phyloP scores from a whole-genome alignment of 1,140 invertebrate genomes.

The Pollicipes pollicipes region DNA sequence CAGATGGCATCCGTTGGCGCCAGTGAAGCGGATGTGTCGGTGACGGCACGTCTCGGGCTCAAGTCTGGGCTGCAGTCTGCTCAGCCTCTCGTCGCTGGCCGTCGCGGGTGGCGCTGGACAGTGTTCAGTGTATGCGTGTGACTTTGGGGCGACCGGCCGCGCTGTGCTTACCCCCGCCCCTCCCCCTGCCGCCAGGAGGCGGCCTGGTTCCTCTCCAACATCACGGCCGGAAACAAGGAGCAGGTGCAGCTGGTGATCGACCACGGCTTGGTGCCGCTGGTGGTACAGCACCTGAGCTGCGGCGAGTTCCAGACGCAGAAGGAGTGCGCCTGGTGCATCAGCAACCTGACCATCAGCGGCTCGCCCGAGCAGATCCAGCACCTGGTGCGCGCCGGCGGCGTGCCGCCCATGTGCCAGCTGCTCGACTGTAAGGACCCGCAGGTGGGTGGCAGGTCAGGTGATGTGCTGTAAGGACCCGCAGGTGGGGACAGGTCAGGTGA shows the following conservation, averaged over 20 bases:
- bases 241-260: slow-evolving; percentile 97
- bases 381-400: slow-evolving; percentile 72
- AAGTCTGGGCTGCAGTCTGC: too few species aligned
- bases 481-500: too few species aligned
- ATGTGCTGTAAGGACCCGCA: slow-evolving; percentile 82
- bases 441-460: too few species aligned
- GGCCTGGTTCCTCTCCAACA: slow-evolving; percentile 97
- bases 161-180: too few species aligned
- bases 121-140: too few species aligned
- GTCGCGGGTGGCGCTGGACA: too few species aligned
- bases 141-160: too few species aligned
- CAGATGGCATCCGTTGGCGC: too few species aligned
- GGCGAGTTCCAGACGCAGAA: slow-evolving; percentile 98
- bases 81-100: too few species aligned
- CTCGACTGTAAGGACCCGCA: slow-evolving; percentile 77
- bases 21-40: too few species aligned
- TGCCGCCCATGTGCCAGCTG: slow-evolving; percentile 75
- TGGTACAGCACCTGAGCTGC: slow-evolving; percentile 76
- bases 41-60: too few species aligned
- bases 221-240: slow-evolving; percentile 90
- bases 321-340: slow-evolving; percentile 97
- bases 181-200: slow-evolving; percentile 54
- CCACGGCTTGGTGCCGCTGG: slow-evolving; percentile 77
- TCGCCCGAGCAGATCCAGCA: slow-evolving; percentile 61
- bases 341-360: slow-evolving; percentile 94